Conservation (phyloP, 2,113 vertebrate species). For the Anarrhichthys ocellatus region DNA sequence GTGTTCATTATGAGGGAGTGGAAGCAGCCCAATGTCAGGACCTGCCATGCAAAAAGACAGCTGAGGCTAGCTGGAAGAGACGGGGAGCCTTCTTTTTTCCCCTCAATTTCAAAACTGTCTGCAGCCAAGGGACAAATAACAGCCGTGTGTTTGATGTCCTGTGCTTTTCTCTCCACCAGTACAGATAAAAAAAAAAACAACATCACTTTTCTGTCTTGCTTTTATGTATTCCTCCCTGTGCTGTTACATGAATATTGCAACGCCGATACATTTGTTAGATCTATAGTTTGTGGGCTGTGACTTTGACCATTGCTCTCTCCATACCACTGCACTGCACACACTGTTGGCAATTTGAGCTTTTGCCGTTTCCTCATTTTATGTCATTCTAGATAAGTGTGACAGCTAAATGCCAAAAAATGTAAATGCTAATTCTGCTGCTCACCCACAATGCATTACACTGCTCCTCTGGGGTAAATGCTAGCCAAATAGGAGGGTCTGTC, state of each 20-base stretch:
- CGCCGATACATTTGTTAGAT: constrained; percentile 22
- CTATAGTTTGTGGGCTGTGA: constrained; percentile 13
- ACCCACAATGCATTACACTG: neutral
- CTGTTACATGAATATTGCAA: constrained; percentile 47
- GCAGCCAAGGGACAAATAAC: constrained; percentile 61
- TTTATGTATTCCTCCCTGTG: constrained; percentile 28
- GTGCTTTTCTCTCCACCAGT: constrained; percentile 31
- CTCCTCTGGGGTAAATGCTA: neutral
- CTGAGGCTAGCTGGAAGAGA: constrained; percentile 60
- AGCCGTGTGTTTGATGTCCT: constrained; percentile 72
- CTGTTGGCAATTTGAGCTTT: neutral
- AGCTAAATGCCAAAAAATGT: constrained; percentile 16
- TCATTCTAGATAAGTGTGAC: constrained; percentile 17
- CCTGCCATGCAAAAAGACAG: constrained; percentile 69
- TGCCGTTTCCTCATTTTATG: neutral
- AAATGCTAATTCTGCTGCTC: constrained; percentile 14
- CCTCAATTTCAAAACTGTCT: constrained; percentile 71
- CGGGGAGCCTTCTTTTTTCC: constrained; percentile 58
- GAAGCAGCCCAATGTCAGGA: constrained; percentile 62
- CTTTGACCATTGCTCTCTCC: constrained; percentile 23
- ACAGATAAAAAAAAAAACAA: constrained; percentile 47
- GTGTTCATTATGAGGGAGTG: constrained; percentile 74
- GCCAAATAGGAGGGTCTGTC: constrained; percentile 9
- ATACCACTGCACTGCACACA: constrained; percentile 8
- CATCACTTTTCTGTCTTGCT: constrained; percentile 26